phyloP scores from a whole-genome alignment of 2,888 invertebrate species.

The Nomada ferruginata region DNA sequence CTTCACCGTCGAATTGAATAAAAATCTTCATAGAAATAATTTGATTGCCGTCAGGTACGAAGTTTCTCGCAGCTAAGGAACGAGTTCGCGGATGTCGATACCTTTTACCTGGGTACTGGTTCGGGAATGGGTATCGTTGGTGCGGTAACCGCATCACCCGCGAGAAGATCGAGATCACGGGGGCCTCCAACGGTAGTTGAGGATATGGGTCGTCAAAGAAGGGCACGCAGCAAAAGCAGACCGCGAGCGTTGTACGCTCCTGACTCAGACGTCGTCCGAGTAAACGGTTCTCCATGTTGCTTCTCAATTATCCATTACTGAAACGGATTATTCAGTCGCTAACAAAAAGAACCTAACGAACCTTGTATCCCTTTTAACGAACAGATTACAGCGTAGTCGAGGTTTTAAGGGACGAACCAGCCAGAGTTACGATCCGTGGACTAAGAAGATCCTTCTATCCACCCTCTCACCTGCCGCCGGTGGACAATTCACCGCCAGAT shows the following conservation, averaged over 20 bases:
- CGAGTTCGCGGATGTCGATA: slow-evolving; percentile 96
- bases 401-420: slow-evolving; percentile 93
- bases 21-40: neutral
- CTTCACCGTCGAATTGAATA: neutral
- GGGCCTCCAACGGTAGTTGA: slow-evolving; percentile 85
- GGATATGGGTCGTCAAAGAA: slow-evolving; percentile 86
- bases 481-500: slow-evolving; percentile 94
- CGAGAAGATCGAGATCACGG: slow-evolving; percentile 88
- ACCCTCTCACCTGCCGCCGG: slow-evolving; percentile 92
- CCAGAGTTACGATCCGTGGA: slow-evolving; percentile 93
- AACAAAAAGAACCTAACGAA: neutral
- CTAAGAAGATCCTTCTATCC: slow-evolving; percentile 94
- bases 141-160: slow-evolving; percentile 86
- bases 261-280: slow-evolving; percentile 92
- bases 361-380: neutral
- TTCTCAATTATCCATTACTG: neutral
- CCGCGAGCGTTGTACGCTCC: slow-evolving; percentile 93
- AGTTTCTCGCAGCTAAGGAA: slow-evolving; percentile 97
- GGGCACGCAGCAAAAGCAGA: slow-evolving; percentile 93
- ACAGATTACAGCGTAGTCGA: slow-evolving; percentile 93
- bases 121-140: slow-evolving; percentile 84
- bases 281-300: slow-evolving; percentile 86
- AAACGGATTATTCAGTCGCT: neutral
- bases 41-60: slow-evolving; percentile 88
- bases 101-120: slow-evolving; percentile 92